phyloP scores from a whole-genome alignment of 2,797 vertebrate genomes.

The Nyctalus aviator region DNA sequence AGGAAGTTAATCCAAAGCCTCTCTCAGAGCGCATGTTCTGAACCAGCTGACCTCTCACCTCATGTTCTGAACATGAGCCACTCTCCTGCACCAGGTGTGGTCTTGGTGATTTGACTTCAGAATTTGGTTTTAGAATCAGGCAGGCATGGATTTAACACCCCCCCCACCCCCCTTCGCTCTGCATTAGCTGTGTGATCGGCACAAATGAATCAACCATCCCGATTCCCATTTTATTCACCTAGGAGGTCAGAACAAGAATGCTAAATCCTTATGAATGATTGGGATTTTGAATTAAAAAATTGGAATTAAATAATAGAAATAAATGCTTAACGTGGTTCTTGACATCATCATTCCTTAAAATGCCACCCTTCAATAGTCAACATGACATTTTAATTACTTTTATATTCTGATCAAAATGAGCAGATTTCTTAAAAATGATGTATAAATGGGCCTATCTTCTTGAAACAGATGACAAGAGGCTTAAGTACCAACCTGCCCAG shows the following conservation, averaged over 20 bases:
- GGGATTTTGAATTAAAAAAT: neutral
- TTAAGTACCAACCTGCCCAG: neutral
- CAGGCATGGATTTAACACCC: constrained; percentile 11
- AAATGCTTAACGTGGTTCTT: neutral
- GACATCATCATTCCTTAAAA: neutral
- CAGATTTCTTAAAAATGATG: neutral
- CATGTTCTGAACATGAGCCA: neutral
- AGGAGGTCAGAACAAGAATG: neutral
- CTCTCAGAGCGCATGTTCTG: neutral
- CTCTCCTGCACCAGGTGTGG: neutral
- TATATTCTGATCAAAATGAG: neutral
- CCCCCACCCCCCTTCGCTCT: neutral
- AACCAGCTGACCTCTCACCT: neutral
- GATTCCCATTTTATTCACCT: neutral
- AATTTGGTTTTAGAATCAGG: constrained; percentile 13
- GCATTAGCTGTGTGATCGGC: neutral
- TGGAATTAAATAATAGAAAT: neutral
- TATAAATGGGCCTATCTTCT: neutral
- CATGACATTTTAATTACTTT: neutral
- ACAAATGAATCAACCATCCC: neutral
- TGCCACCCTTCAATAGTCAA: neutral
- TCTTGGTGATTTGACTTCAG: neutral
- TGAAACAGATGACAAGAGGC: neutral
- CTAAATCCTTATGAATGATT: neutral
- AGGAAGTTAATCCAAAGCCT: neutral